Base-by-base conservation (phyloP, 2,113 vertebrate species). In the Brachirus orientalis region DNA sequence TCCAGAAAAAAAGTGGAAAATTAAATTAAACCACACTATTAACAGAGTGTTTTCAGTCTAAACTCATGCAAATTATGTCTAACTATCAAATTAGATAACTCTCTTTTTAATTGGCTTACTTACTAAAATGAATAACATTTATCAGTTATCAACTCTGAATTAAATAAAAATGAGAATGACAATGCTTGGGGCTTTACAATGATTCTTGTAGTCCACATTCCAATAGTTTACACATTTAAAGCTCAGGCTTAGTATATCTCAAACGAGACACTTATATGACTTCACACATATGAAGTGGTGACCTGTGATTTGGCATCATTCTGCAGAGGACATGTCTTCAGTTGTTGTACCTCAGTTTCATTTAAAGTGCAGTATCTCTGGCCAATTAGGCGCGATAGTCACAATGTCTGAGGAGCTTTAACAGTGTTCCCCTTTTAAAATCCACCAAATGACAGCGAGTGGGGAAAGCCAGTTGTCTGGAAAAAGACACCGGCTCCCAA, bases 81-180 rank as follows among this genome's bases (percentile, higher is more conserved):
- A 89, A 90, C 86, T 89, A 91, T 92, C 80, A 92, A 85, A 92
- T 91, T 86, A 91, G 90, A 92, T 92, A 92, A 88, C 69, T 77
- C 69, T 17, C 66, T 90, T 92, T 91, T 93, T 92, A 93, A 93
- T 93, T 93, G 91, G 90, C 84, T 84, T 61, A 62, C 85, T 92
- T 86, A 92, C 87, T 93, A 88, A 91, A 93, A 92, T 91, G 82
- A 92, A 92, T 92, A 92, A 90, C 82, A 89, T 86, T 91, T 91
- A 94, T 93, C 91, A 86, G 89, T 65, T 44, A 91, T 92, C 85
- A 79, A 91, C 89, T 77, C 33, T n/a, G 72, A 82, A 80, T 82
- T 76, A 86, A 90, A 80, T 72, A 83, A 72, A 43, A 79, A 74
- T 66, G 69, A 80, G 66, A 40, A 75, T 45, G 37, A 64, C 51